Evolutionary conservation across 1,140 invertebrate genomes (phyloP).

Genomic region (Cotesia chilonis): DNA sequence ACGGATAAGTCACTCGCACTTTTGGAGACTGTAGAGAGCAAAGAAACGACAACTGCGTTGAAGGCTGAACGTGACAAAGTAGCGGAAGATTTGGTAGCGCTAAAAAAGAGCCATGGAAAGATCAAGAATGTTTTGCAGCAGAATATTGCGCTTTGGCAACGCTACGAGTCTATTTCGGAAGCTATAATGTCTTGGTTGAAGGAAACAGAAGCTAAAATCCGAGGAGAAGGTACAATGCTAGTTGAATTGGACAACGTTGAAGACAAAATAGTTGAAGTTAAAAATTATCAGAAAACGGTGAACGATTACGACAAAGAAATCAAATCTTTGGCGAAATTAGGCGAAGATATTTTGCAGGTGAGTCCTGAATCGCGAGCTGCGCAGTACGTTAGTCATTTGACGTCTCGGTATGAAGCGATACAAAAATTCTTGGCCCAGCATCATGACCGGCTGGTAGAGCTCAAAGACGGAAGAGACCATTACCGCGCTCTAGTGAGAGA

Average conservation of each 20-base stretch:
- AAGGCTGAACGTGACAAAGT: slow-evolving; percentile 73
- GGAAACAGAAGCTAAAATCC: slow-evolving; percentile 82
- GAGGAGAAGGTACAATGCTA: slow-evolving; percentile 76
- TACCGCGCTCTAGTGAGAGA: slow-evolving; percentile 75
- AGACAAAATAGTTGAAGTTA: slow-evolving; percentile 76
- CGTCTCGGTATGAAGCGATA: slow-evolving; percentile 79
- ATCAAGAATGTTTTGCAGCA: slow-evolving; percentile 77
- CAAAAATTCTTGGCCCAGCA: slow-evolving; percentile 76
- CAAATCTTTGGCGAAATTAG: slow-evolving; percentile 72
- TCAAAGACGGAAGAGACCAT: slow-evolving; percentile 73
- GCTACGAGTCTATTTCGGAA: slow-evolving; percentile 82
- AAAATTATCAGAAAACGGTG: slow-evolving; percentile 72
- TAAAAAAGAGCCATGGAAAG: slow-evolving; percentile 73
- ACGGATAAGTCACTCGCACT: slow-evolving; percentile 74
- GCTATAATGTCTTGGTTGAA: slow-evolving; percentile 85
- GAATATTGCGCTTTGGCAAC: slow-evolving; percentile 80
- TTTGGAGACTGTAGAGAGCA: slow-evolving; percentile 74
- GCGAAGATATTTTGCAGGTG: slow-evolving; percentile 76
- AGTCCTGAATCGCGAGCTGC: slow-evolving; percentile 83
- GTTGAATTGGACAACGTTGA: slow-evolving; percentile 76
- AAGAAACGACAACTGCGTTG: slow-evolving; percentile 72
- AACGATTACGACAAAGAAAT: slow-evolving; percentile 73
- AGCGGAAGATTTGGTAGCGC: slow-evolving; percentile 73
- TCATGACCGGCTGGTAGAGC: slow-evolving; percentile 73
- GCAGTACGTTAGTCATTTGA: slow-evolving; percentile 82